A percentile compares a stretch with the other conserved stretches of the same genome.
Evolutionary conservation across 64 coral and sea anemone genomes (phyloP).

Genomic region (Porites lutea): DNA sequence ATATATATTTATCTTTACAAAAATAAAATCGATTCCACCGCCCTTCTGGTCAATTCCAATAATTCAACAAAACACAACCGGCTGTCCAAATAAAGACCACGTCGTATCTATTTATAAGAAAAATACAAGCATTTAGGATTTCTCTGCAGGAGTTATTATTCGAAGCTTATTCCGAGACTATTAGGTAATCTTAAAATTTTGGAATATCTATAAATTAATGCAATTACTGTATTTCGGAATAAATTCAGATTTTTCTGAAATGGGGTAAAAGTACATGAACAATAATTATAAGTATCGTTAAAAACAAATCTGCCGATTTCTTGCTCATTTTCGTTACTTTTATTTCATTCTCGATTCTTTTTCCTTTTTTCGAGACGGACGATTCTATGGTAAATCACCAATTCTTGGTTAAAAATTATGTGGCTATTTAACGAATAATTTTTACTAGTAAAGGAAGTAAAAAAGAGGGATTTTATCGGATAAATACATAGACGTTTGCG

Average conservation of each 20-base stretch:
- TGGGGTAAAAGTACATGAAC: not conserved
- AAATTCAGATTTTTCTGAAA: not conserved
- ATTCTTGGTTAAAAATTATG: not conserved
- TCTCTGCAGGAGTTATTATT: not conserved
- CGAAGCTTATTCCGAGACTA: not conserved
- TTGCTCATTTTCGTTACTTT: not conserved
- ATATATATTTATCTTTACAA: too few species aligned
- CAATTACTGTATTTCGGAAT: not conserved
- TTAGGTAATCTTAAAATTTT: not conserved
- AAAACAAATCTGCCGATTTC: not conserved
- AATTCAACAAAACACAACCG: not conserved
- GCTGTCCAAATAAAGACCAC: not conserved
- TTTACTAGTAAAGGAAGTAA: not conserved
- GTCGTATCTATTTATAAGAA: not conserved
- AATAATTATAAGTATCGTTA: not conserved
- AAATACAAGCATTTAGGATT: not conserved
- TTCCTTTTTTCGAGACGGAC: not conserved
- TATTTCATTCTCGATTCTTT: not conserved
- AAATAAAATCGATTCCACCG: not conserved
- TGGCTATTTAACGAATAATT: not conserved
- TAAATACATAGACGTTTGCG: not conserved
- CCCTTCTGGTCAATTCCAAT: not conserved
- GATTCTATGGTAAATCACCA: not conserved
- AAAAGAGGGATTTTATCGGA: not conserved
- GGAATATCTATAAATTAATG: not conserved